Conservation (phyloP, 2,888 invertebrate species). For the Doris montereyensis region DNA sequence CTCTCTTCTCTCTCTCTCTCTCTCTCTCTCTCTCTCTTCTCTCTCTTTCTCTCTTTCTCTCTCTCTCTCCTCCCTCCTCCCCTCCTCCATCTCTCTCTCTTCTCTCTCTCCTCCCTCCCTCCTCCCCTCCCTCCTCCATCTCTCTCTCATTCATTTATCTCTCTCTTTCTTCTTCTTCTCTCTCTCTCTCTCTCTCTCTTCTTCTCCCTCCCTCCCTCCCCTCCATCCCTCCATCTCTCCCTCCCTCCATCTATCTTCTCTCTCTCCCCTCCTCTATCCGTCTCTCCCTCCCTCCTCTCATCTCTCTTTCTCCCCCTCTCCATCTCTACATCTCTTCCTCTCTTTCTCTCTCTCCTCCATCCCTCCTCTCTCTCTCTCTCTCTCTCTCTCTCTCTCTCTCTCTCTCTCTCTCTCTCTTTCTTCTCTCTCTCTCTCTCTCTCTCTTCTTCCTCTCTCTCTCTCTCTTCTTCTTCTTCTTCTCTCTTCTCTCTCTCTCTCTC, state of each 20-base stretch:
- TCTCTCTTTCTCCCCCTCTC: constrained; percentile 6
- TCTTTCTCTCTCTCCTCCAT: neutral
- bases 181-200: neutral
- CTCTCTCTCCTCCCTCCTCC: no score
- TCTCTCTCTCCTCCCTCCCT: no score
- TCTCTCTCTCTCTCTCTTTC: neutral
- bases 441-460: neutral
- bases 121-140: no score
- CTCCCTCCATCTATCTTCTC: neutral
- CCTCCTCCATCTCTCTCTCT: no score
- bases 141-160: no score
- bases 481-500: neutral
- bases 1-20: no score
- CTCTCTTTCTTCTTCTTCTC: no score
- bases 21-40: no score
- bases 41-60: no score
- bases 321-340: neutral
- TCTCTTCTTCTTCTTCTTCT: constrained; percentile 20
- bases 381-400: neutral
- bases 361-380: neutral
- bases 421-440: neutral
- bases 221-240: neutral
- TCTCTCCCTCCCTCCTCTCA: no score
- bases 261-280: no score
- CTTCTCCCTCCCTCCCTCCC: constrained; percentile 3